phyloP scores from a whole-genome alignment of 2,888 invertebrate genomes.

The Anoplius nigerrimus region DNA sequence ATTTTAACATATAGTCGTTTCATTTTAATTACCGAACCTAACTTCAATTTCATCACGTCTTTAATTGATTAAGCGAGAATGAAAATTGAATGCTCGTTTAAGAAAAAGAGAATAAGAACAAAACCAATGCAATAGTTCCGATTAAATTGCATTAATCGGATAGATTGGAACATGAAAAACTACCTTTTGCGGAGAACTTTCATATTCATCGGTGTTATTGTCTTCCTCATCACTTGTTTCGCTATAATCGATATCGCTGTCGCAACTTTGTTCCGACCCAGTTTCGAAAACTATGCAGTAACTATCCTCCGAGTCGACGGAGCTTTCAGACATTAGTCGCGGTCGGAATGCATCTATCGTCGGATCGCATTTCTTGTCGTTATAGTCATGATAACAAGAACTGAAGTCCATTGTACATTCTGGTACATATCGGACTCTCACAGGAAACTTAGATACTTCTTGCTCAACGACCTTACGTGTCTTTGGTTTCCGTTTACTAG shows the following conservation, averaged over 20 bases:
- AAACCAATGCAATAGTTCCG: no score
- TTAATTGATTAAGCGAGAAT: no score
- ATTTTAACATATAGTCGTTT: no score
- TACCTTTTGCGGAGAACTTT: slow-evolving; percentile 9
- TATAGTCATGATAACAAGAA: slow-evolving; percentile 16
- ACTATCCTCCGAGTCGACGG: slow-evolving; percentile 68
- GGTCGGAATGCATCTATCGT: slow-evolving; percentile 36
- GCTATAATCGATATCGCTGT: slow-evolving; percentile 24
- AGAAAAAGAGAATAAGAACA: background rate
- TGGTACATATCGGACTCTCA: slow-evolving; percentile 47
- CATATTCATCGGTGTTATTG: slow-evolving; percentile 32
- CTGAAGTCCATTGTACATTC: slow-evolving; percentile 30
- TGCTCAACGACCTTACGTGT: slow-evolving; percentile 11
- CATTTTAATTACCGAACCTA: no score
- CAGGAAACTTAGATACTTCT: slow-evolving; percentile 26
- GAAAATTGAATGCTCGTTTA: background rate
- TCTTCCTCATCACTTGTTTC: slow-evolving; percentile 19
- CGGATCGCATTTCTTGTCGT: slow-evolving; percentile 23
- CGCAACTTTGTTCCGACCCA: slow-evolving; percentile 49
- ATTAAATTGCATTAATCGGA: no score
- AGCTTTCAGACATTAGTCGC: slow-evolving; percentile 61
- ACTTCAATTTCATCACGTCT: no score
- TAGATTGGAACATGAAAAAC: background rate
- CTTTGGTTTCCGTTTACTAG: slow-evolving; percentile 40
- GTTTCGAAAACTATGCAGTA: slow-evolving; percentile 64